Evolutionary conservation across 2,888 invertebrate genomes (phyloP).

Genomic region (Aplocera efformata): DNA sequence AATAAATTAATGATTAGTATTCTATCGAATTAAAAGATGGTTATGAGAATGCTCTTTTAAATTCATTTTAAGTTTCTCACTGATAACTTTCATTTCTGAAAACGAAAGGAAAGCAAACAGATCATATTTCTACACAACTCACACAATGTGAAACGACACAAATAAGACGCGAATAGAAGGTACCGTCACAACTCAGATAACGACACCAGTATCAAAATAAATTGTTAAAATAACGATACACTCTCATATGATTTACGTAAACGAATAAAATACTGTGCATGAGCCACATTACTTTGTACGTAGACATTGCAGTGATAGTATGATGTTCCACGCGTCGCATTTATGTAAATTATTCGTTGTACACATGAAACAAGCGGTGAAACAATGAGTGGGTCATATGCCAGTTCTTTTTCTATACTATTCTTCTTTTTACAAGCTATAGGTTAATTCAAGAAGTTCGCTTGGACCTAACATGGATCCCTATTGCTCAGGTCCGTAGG

Average conservation of each 20-base stretch:
- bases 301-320: slow-evolving; percentile 34
- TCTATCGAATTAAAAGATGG: too few relatives aligned
- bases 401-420: too few relatives aligned
- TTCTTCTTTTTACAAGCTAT: too few relatives aligned
- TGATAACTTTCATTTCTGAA: too few relatives aligned
- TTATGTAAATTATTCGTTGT: slow-evolving; percentile 34
- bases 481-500: too few relatives aligned
- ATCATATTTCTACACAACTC: not conserved
- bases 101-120: too few relatives aligned
- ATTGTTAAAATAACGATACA: slow-evolving; percentile 8
- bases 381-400: slow-evolving; percentile 29
- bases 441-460: too few relatives aligned
- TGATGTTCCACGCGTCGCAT: slow-evolving; percentile 34
- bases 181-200: slow-evolving; percentile 1
- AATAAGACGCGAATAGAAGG: not conserved
- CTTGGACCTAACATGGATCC: too few relatives aligned
- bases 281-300: slow-evolving; percentile 27
- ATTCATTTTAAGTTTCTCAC: too few relatives aligned
- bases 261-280: slow-evolving; percentile 9
- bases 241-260: slow-evolving; percentile 12
- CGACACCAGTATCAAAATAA: slow-evolving; percentile 4
- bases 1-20: too few relatives aligned
- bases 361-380: slow-evolving; percentile 31
- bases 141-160: too few relatives aligned
- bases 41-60: too few relatives aligned